phyloP scores from a whole-genome alignment of 1,140 invertebrate genomes.

The Cydia fagiglandana region DNA sequence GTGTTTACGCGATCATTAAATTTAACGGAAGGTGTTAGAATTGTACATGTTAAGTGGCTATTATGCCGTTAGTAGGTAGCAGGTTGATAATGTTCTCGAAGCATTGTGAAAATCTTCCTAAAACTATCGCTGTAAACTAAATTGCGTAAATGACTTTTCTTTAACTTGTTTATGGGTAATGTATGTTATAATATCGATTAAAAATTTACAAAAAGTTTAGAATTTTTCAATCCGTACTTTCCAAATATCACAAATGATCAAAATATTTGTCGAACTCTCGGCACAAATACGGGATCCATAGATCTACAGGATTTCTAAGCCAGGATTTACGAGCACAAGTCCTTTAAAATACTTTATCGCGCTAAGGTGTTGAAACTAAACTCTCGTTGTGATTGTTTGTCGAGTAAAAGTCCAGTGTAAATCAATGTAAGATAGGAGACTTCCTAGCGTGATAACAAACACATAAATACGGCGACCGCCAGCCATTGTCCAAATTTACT shows the following conservation, averaged over 20 bases:
- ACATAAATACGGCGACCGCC: conserved; percentile 59
- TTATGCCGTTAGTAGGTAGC: neutral
- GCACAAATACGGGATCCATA: conserved; percentile 5
- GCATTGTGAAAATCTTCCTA: neutral
- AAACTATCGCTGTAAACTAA: neutral
- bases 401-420: conserved; percentile 50
- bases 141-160: neutral
- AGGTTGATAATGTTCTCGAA: neutral
- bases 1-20: neutral
- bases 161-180: too few species aligned
- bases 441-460: conserved; percentile 63
- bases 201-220: neutral
- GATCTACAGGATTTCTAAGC: conserved; percentile 16
- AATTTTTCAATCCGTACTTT: neutral
- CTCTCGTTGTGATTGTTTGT: conserved; percentile 55
- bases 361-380: conserved; percentile 53
- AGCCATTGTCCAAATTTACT: conserved; percentile 60
- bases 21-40: neutral
- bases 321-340: conserved; percentile 16
- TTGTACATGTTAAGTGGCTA: conserved; percentile 14
- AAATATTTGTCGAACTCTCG: conserved; percentile 29
- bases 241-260: conserved; percentile 16
- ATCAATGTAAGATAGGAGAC: conserved; percentile 58
- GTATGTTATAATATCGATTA: too few species aligned
- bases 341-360: conserved; percentile 30